Evolutionary conservation across 2,113 vertebrate genomes (phyloP), one percentile per base, ranked within the genome.

Genomic region (Zingel zingel): DNA sequence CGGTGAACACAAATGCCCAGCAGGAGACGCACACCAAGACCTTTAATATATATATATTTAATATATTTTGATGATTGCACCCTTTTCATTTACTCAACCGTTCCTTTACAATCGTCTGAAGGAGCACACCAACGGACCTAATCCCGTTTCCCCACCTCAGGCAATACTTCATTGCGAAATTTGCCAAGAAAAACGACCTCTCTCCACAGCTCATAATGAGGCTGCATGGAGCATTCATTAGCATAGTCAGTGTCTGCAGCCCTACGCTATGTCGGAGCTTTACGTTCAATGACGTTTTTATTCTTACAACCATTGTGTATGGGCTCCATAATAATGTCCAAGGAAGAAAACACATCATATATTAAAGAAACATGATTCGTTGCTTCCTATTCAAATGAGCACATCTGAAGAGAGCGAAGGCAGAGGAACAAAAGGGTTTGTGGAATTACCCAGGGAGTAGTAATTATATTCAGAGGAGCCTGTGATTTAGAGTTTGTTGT

Each of bases 251-350:
- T 87, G 88, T 93, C 88, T 89, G 74, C 87, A 86, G 80, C 82
- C 80, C 79, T 58, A 91, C 84, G 54, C 81, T 88, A 78, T 86
- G 85, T 77, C 13, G 82, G 81, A 84, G 85, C 87, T 91, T 94
- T 93, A 93, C 93, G 90, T 83, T 81, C 78, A 27, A n/a, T 74
- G 90, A 91, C 90, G 59, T 86, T 94, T 94, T 93, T 93, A 94
- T 90, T 93, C 83, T 84, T 68, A n/a, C 81, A 75, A 65, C 85
- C 78, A 82, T 93, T 90, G 84, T 87, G 82, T 85, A 86, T 86
- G 77, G 87, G 83, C 72, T 83, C 90, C 90, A 89, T 93, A 94
- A 93, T 93, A 86, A 91, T 30, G 91, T 89, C 91, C 83, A 83
- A 45, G 61, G 77, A 90, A 89, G 79, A 88, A 90, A 94, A 91